Evolutionary conservation across 2,888 invertebrate species (phyloP), one percentile per base, ranked within the genome.

Genomic region (Coleophora flavipennella): DNA sequence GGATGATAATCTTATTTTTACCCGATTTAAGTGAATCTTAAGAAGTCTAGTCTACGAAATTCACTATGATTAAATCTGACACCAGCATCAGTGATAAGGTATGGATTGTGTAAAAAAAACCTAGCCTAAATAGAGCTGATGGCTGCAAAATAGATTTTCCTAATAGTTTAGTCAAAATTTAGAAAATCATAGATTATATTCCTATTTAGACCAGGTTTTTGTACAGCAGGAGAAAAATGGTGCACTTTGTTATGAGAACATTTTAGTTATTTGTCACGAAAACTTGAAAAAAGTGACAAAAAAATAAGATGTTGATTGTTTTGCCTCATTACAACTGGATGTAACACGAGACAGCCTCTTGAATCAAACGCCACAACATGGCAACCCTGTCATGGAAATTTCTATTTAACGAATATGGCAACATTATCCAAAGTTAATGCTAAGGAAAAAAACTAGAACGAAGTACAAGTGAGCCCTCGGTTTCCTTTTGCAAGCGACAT

Each of bases 391-490:
- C 3, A 20, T 20, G 20, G 20, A 20, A 20, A 6, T 20, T 6
- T 20, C 3, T 20, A 20, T 20, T 3, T 4, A 20, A 20, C 20
- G 20, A 20, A 20, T 20, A 20, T 20, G 53, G 67, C 72, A 72
- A 74, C 74, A 70, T 68, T 77, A 76, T 73, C 70, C 74, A 70
- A 69, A 59, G 57, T 62, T 62, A 59, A 62, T 63, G 53, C 61
- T 75, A 76, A 76, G 77, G 67, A 67, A 73, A 67, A 73, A 76
- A 69, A 67, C 64, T 69, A 70, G 62, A 64, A 59, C 60, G 60
- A 68, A 71, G 73, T 72, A 67, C 69, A 73, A 71, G 38, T 50
- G 51, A 54, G 51, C 55, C 35, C 44, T 41, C 36, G 36, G 43
- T 46, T 50, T 45, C 46, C 47, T 50, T 47, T 48, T 38, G 40